Evolutionary conservation across 2,888 invertebrate species (phyloP), one percentile per base, ranked within the genome.

Genomic region (Xylocampa areola): DNA sequence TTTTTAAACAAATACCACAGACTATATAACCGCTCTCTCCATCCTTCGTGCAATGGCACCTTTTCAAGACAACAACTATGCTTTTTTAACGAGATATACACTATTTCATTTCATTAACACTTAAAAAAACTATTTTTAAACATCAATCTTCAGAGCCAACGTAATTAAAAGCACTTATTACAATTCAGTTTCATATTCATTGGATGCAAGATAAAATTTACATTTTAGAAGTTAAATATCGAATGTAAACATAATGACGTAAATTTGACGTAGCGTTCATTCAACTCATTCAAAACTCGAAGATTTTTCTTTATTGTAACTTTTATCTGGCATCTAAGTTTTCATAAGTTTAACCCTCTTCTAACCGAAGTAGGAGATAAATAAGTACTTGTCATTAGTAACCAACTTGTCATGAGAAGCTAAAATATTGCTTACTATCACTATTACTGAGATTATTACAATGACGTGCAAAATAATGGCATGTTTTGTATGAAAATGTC

Each of bases 301-400:
- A n/a, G n/a, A n/a, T n/a, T n/a, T n/a, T n/a, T n/a, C n/a, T n/a
- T n/a, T 16, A n/a, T 23, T 62, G 37, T 25, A 29, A 32, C 51
- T 49, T 51, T 11, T 52, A 43, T 30, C n/a, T 30, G 19, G 10
- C 10, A 14, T 27, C 19, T 16, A 32, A 6, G 2, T 40, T 36
- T 7, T 33, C 10, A 48, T 29, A 19, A 36, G 14, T 39, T 23
- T n/a, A 44, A 6, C 19, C 25, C 44, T 49, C 35, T 43, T 23
- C 17, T 19, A 41, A 16, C 37, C 19, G 30, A 53, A 27, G 30
- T 50, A 37, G 21, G 3, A 49, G 16, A 51, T 50, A 69, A 69
- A 75, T 80, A 79, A 80, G 80, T 79, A 80, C 79, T 57, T 62
- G 64, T 79, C 61, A 73, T 65, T 65, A 35, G 25, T 59, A 33